Percentiles rank a stretch among this genome's conserved stretches.
Conservation (phyloP, 2,797 vertebrate genomes). For the Enteromius mattozi region DNA sequence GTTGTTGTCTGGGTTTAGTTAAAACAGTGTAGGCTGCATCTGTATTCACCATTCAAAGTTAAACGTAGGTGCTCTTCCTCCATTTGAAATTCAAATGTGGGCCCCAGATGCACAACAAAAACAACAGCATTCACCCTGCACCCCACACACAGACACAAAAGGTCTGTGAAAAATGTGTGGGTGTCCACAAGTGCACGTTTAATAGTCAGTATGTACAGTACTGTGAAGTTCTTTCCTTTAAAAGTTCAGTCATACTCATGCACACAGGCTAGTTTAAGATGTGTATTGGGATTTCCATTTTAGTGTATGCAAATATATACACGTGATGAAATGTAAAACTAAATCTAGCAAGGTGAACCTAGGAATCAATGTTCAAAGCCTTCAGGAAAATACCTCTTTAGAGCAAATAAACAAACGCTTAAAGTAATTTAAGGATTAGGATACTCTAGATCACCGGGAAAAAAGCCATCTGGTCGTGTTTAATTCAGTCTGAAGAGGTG, state of each 20-base stretch:
- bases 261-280: not conserved
- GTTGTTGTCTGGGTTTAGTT: constrained; percentile 59
- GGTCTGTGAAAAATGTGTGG: constrained; percentile 76
- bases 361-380: constrained; percentile 48
- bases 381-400: constrained; percentile 59
- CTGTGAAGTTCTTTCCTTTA: constrained; percentile 34
- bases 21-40: constrained; percentile 62
- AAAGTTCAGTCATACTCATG: constrained; percentile 33
- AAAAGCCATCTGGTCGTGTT: constrained; percentile 71
- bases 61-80: constrained; percentile 66
- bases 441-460: constrained; percentile 61
- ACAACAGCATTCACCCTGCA: constrained; percentile 62
- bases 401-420: constrained; percentile 72
- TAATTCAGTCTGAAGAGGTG: constrained; percentile 58
- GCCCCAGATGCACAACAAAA: constrained; percentile 68
- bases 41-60: constrained; percentile 63
- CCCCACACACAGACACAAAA: constrained; percentile 60
- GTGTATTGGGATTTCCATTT: not conserved
- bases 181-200: constrained; percentile 76
- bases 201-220: constrained; percentile 68
- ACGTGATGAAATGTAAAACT: constrained; percentile 13
- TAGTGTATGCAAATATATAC: constrained; percentile 5
- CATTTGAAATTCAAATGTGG: constrained; percentile 72
- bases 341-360: constrained; percentile 35
- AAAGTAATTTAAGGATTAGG: constrained; percentile 72